Percentiles rank a stretch among this genome's conserved stretches.
Evolutionary conservation across 2,797 vertebrate species (phyloP).

Genomic region (Argentina silus): DNA sequence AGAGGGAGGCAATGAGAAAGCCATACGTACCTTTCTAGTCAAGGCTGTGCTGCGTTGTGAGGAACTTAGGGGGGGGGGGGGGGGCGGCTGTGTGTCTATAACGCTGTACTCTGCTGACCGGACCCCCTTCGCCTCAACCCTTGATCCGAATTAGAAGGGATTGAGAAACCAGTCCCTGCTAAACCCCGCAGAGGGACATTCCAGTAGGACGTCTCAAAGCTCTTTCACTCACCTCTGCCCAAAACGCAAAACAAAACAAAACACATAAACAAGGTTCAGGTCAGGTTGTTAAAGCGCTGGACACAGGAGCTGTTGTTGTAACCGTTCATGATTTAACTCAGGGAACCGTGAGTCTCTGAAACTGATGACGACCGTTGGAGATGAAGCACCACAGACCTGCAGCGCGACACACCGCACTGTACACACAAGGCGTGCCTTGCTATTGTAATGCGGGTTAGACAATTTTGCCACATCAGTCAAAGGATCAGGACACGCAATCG

Average conservation of each 20-base stretch:
- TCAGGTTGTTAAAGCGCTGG: background rate
- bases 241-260: background rate
- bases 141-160: constrained; percentile 69
- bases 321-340: background rate
- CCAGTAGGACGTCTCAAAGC: background rate
- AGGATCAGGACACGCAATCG: too few species aligned
- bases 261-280: background rate
- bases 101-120: constrained; percentile 28
- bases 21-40: constrained; percentile 40
- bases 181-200: constrained; percentile 61
- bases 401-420: too few species aligned
- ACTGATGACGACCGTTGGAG: background rate
- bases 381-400: too few species aligned
- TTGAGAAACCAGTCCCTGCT: constrained; percentile 49
- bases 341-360: background rate
- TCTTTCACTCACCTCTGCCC: constrained; percentile 18
- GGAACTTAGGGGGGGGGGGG: constrained; percentile 2
- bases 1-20: background rate
- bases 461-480: too few species aligned
- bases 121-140: constrained; percentile 39
- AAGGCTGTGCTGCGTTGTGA: constrained; percentile 36
- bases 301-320: background rate
- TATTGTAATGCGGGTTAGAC: too few species aligned
- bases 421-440: too few species aligned
- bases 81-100: constrained; percentile 40